Conservation (phyloP, 2,888 invertebrate species). For the Tupiocoris notatus region DNA sequence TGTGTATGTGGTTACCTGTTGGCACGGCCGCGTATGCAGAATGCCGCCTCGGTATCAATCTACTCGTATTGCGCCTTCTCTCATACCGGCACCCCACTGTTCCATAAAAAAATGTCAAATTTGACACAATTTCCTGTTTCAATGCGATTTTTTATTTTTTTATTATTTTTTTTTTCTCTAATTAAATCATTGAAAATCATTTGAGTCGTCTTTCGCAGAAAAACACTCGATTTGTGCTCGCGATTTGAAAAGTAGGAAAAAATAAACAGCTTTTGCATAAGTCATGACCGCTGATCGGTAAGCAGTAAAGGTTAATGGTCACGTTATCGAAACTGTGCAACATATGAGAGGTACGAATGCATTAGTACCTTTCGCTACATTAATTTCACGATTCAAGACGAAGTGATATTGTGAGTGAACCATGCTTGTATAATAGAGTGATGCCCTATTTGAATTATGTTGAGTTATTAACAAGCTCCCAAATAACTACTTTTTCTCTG, state of each 20-base stretch:
- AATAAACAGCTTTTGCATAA: too few relatives aligned
- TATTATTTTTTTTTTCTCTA: background rate
- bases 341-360: background rate
- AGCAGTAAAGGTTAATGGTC: too few relatives aligned
- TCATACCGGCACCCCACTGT: conserved; percentile 52
- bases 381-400: background rate
- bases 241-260: too few relatives aligned
- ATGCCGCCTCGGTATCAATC: conserved; percentile 33
- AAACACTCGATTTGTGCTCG: too few relatives aligned
- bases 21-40: conserved; percentile 31
- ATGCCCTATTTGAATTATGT: too few relatives aligned
- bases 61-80: conserved; percentile 52
- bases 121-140: background rate
- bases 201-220: too few relatives aligned
- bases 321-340: too few relatives aligned
- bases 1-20: conserved; percentile 15
- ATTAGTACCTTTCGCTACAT: background rate
- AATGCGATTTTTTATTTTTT: too few relatives aligned
- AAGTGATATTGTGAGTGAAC: background rate
- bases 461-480: too few relatives aligned
- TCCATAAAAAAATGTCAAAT: conserved; percentile 30
- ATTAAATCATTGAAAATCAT: background rate
- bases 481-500: too few relatives aligned
- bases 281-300: too few relatives aligned
- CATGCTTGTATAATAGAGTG: background rate